phyloP scores from a whole-genome alignment of 2,797 vertebrate species.

The Poecilia picta region DNA sequence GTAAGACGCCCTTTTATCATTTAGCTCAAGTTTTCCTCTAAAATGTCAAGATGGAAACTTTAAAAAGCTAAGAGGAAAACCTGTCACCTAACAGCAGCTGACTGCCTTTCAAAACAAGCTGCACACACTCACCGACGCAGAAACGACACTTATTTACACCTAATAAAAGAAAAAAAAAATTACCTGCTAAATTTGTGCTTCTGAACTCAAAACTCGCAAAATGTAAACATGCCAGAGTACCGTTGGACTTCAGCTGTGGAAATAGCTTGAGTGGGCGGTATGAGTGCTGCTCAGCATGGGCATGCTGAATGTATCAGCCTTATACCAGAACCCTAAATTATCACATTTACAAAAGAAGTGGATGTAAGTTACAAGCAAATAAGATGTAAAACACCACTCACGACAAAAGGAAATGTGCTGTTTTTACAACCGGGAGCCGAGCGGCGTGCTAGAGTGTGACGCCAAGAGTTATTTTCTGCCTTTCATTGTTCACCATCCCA shows the following conservation, averaged over 20 bases:
- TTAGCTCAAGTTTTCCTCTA: neutral
- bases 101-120: neutral
- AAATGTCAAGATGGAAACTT: neutral
- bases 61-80: neutral
- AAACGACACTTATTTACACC: neutral
- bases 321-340: neutral
- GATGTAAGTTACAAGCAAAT: neutral
- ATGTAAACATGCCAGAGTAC: neutral
- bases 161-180: neutral
- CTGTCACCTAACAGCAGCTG: neutral
- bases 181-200: neutral
- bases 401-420: neutral
- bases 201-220: neutral
- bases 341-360: neutral
- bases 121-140: neutral
- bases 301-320: neutral
- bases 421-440: neutral
- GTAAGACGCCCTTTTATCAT: neutral
- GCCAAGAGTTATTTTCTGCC: neutral
- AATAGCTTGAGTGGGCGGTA: neutral
- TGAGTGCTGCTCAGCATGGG: neutral
- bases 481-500: neutral
- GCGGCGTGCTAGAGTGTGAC: neutral
- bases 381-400: neutral
- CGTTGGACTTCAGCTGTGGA: neutral